Evolutionary conservation across 2,113 vertebrate genomes (phyloP).

Genomic region (Rhombomys opimus): DNA sequence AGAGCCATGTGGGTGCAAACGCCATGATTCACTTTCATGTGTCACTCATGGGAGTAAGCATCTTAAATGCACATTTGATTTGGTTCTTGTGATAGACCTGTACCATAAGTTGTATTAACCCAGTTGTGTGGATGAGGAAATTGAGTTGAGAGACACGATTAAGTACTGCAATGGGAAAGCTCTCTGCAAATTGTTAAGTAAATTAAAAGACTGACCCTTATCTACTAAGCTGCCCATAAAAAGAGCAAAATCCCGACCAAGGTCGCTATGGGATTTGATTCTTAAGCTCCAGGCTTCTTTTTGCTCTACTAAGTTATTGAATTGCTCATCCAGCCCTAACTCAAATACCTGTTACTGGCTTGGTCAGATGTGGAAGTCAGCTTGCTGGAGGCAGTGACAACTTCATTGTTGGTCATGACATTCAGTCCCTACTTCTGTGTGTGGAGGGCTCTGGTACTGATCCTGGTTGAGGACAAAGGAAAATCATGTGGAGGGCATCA

Average conservation of each 20-base stretch:
- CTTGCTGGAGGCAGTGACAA: neutral
- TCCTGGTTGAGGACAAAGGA: neutral
- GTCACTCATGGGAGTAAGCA: neutral
- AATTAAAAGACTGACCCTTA: slow-evolving; percentile 56
- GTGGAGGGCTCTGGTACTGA: neutral
- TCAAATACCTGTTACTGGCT: neutral
- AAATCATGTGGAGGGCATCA: neutral
- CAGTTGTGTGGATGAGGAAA: slow-evolving; percentile 19
- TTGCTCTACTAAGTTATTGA: slow-evolving; percentile 3
- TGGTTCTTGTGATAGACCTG: slow-evolving; percentile 26
- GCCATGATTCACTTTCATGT: neutral
- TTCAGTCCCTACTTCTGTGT: neutral
- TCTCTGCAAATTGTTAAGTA: slow-evolving; percentile 54
- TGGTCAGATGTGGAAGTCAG: neutral
- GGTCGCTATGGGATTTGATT: slow-evolving; percentile 44
- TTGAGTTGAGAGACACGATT: slow-evolving; percentile 26
- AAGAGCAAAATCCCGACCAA: slow-evolving; percentile 63
- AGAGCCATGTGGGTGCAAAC: neutral
- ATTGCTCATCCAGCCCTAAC: slow-evolving; percentile 9
- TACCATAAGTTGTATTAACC: slow-evolving; percentile 1
- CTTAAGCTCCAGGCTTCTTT: slow-evolving; percentile 39
- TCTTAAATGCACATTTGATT: slow-evolving; percentile 15
- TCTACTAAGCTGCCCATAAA: slow-evolving; percentile 51
- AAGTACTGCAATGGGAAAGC: slow-evolving; percentile 21
- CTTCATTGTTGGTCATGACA: neutral